A percentile compares a stretch with the other conserved stretches of the same genome.
phyloP scores from a whole-genome alignment of 2,888 invertebrate genomes.

The Rhodophaea formosa region DNA sequence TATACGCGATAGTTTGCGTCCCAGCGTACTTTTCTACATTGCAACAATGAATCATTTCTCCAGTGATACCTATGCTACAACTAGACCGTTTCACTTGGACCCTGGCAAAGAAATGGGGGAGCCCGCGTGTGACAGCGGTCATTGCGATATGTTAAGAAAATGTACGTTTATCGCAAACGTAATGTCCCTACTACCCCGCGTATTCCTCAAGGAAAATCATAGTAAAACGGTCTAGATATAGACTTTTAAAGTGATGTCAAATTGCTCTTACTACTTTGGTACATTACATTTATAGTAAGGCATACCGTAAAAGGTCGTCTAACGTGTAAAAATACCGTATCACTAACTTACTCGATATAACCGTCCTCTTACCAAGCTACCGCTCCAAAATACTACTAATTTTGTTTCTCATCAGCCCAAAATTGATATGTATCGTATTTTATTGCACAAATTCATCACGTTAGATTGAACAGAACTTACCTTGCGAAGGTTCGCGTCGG shows the following conservation, averaged over 20 bases:
- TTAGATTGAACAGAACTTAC: constrained; percentile 50
- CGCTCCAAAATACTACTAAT: constrained; percentile 62
- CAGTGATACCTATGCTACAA: constrained; percentile 51
- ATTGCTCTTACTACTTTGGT: constrained; percentile 46
- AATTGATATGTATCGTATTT: constrained; percentile 79
- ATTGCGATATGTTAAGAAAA: no score
- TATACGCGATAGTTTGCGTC: constrained; percentile 9
- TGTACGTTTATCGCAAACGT: no score
- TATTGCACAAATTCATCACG: constrained; percentile 73
- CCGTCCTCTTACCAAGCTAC: constrained; percentile 65
- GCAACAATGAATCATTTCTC: constrained; percentile 38
- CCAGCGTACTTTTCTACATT: constrained; percentile 14
- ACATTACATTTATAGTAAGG: constrained; percentile 69
- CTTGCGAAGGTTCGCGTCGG: constrained; percentile 52
- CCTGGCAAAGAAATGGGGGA: no score
- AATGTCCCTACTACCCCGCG: no score
- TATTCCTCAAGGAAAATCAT: no score
- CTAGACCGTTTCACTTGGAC: constrained; percentile 9
- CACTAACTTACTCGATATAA: constrained; percentile 56
- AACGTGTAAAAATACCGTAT: constrained; percentile 69
- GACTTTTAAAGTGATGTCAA: constrained; percentile 26
- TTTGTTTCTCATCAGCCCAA: constrained; percentile 68
- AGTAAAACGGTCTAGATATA: no score
- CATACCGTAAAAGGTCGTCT: constrained; percentile 64
- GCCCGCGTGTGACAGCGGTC: no score